Conservation (phyloP, 2,888 invertebrate genomes). For the Cheilosia vernalis region DNA sequence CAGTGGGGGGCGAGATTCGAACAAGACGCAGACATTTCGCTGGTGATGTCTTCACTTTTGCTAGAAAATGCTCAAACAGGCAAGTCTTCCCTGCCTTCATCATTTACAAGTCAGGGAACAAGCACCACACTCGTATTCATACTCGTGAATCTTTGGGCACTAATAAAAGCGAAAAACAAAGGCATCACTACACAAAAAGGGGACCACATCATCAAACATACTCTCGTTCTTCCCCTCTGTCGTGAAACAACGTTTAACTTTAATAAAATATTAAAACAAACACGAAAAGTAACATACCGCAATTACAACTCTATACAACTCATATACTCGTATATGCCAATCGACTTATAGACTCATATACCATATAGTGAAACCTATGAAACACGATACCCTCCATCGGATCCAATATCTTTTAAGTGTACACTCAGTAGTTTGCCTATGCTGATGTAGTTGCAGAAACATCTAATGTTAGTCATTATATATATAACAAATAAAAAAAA, state of each 20-base stretch:
- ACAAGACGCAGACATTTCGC: conserved; percentile 1
- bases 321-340: conserved; percentile 1
- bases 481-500: conserved; percentile 32
- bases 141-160: not conserved
- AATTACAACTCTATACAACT: not conserved
- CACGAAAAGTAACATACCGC: conserved; percentile 8
- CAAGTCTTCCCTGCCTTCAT: not conserved
- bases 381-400: conserved; percentile 42
- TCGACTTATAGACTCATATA: conserved; percentile 6
- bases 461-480: conserved; percentile 53
- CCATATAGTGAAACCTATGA: conserved; percentile 33
- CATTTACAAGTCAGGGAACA: conserved; percentile 1
- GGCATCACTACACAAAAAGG: not conserved
- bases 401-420: conserved; percentile 44
- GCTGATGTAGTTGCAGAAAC: conserved; percentile 53
- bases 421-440: conserved; percentile 42
- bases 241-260: conserved; percentile 23
- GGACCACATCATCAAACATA: not conserved
- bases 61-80: not conserved
- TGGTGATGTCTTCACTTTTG: conserved; percentile 17
- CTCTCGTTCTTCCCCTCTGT: not conserved
- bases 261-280: conserved; percentile 28
- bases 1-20: not conserved
- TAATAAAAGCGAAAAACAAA: not conserved
- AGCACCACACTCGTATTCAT: conserved; percentile 9